phyloP scores from a whole-genome alignment of 2,113 vertebrate species.

The Actinemys pallida region DNA sequence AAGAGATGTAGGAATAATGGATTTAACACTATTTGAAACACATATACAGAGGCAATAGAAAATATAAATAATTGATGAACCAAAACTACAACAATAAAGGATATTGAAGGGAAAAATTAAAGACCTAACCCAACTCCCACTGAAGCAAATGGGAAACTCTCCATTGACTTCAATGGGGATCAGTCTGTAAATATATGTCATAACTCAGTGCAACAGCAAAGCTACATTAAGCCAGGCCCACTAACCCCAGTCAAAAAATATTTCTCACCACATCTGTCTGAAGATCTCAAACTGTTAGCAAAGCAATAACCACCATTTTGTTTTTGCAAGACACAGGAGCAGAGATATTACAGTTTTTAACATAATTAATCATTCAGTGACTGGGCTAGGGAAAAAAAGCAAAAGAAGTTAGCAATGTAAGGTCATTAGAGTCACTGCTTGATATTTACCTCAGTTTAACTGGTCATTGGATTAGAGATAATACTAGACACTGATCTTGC shows the following conservation, averaged over 20 bases:
- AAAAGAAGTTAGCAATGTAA: neutral
- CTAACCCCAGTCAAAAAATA: neutral
- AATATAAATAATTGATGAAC: neutral
- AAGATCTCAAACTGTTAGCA: neutral
- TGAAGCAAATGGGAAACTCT: neutral
- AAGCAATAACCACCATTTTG: neutral
- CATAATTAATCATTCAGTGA: neutral
- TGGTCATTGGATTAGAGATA: neutral
- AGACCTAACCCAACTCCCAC: neutral
- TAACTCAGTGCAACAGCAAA: neutral
- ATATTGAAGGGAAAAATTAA: neutral
- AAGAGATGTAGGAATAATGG: neutral
- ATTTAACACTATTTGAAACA: neutral
- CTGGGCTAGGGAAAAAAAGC: constrained; percentile 10
- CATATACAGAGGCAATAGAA: neutral
- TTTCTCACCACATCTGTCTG: neutral
- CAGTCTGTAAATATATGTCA: neutral
- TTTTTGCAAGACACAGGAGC: constrained; percentile 17
- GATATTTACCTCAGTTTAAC: neutral
- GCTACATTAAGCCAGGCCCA: neutral
- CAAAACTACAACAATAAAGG: neutral
- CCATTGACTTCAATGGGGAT: neutral
- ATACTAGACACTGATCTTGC: neutral
- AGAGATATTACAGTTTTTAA: constrained; percentile 2
- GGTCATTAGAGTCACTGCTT: neutral